Percentiles rank a stretch among this genome's conserved stretches.
These are phyloP conservation scores for Lithophane socia DNA, from an alignment of 2,888 invertebrate genomes.

Conservation along the genomic window DNA sequence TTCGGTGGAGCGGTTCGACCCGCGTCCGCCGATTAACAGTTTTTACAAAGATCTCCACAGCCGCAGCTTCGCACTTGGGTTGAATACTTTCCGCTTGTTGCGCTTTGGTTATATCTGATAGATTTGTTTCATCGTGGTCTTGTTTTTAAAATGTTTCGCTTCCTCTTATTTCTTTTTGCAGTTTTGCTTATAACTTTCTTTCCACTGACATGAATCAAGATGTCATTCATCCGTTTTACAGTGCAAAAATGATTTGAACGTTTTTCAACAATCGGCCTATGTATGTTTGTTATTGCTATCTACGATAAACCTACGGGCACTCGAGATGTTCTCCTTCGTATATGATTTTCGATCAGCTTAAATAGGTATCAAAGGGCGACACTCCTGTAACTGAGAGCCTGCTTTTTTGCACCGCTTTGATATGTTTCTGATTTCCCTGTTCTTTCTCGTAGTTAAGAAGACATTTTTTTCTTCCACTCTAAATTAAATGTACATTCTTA, in stretches of 20 bases:
- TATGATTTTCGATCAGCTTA: conserved; percentile 3
- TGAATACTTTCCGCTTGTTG: conserved; percentile 74
- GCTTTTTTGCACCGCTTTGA: background rate
- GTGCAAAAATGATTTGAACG: background rate
- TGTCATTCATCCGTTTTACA: conserved; percentile 20
- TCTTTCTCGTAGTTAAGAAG: conserved; percentile 4
- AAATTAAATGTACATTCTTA: conserved; percentile 48
- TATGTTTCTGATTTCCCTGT: conserved; percentile 22
- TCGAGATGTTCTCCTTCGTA: background rate
- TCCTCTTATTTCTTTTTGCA: conserved; percentile 35
- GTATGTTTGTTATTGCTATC: conserved; percentile 14
- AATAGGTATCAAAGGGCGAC: background rate
- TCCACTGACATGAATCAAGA: conserved; percentile 11
- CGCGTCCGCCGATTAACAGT: conserved; percentile 79
- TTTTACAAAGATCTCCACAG: conserved; percentile 79
- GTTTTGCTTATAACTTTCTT: conserved; percentile 38
- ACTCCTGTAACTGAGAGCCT: background rate
- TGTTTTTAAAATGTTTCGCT: conserved; percentile 47
- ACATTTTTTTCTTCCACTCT: conserved; percentile 16
- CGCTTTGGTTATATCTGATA: conserved; percentile 47
- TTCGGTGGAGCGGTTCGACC: conserved; percentile 79
- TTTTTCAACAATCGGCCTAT: conserved; percentile 4
- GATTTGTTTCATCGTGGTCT: conserved; percentile 51
- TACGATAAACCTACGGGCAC: conserved; percentile 8
- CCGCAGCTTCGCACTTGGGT: conserved; percentile 68